Evolutionary conservation across 1,140 invertebrate genomes (phyloP), one percentile per base, ranked within the genome.

Genomic region (Dendrolimus kikuchii): DNA sequence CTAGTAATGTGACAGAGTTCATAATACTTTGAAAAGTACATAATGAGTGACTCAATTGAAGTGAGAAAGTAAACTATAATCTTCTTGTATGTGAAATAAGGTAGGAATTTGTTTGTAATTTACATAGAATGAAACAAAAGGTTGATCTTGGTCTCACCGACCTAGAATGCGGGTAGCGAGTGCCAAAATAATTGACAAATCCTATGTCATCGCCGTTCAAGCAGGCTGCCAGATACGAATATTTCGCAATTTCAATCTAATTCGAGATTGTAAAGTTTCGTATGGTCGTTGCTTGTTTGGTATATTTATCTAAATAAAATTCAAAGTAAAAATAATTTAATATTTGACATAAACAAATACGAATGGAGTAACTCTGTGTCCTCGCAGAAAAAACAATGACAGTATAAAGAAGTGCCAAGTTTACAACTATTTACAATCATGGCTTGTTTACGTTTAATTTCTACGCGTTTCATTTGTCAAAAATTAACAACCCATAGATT

Each of bases 111-210:
- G 23, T 23, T 23, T 23, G 23, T 23, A 23, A 23, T 23, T 23
- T 23, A 40, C 4, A 38, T 23, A 38, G n/a, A 5, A 40, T 9
- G 39, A 49, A 49, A 62, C 60, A 69, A 64, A 71, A 65, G 64
- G 45, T 41, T 72, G 71, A 62, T 72, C 66, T 73, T 71, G 66
- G 71, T 67, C 65, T 60, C 67, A 44, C 58, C 77, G 82, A 77
- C 82, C 82, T 64, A 86, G 82, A 83, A 82, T 82, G 73, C 69
- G 64, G 23, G 50, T 49, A 52, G 38, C 59, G 52, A 51, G 70
- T 68, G 82, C 77, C 81, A 79, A 84, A 86, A 78, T 81, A 79
- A 81, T 80, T 74, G 78, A 77, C 73, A 74, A 63, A 64, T 58
- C 53, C 70, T 66, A 66, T 75, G 79, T 81, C 81, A 80, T 74